Base-by-base conservation (phyloP, 2,113 vertebrate species). In the Paradoxurus hermaphroditus region DNA sequence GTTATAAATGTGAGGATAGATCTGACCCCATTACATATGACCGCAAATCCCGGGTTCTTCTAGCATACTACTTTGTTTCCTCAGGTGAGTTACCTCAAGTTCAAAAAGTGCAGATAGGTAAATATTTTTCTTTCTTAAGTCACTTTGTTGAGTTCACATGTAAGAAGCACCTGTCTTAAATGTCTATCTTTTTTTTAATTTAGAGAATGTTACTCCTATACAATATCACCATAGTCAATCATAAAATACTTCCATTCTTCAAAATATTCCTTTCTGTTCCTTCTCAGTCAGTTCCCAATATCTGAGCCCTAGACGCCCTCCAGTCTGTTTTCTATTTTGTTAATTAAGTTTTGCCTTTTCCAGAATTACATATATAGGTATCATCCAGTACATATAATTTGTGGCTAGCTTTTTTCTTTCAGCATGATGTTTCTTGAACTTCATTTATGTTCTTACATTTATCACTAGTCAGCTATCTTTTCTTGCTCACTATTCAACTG, bases 1-100 rank as follows among this genome's bases (percentile, higher is more conserved):
- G 6, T 84, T 68, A 77, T 2, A 77, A 39, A 62, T n/a, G 16
- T 63, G 44, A 62, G 1, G 21, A n/a, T 31, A 27, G 29, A 87
- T 49, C 79, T 59, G 31, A 59, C 10, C 19, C 0, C 7, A 7
- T 15, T 36, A 78, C 25, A 18, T 34, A 21, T 36, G 18, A 62
- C 14, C 27, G 82, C 1, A 7, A 87, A 13, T 0, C 25, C 16
- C 23, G 4, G 2, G 0, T 1, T 79, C 1, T 29, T 73, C 6
- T 8, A 34, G 0, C 16, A 49, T n/a, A 12, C 1, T 41, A 2
- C 0, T 36, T 10, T 78, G 11, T 18, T 9, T n/a, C 39, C 11
- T 16, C 62, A 87, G 53, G 8, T 13, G 4, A 67, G 59, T 23
- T 96, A 15, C 59, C 13, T 44, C 4, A 68, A 49, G 3, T 34